Conservation (phyloP, 2,797 vertebrate species). For the Cossypha niveicapilla region DNA sequence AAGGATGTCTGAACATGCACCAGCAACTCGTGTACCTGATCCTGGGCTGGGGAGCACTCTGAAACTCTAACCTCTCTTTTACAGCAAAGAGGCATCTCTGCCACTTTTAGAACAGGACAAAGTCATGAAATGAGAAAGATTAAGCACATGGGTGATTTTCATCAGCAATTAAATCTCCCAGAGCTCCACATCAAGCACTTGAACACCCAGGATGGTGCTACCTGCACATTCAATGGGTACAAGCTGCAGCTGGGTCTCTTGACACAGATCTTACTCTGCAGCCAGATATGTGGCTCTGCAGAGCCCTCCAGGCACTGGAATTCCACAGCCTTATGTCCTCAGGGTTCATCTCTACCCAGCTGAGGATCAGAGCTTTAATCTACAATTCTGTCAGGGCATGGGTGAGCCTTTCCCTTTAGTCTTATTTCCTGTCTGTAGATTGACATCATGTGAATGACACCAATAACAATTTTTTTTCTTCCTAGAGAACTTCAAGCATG, state of each 20-base stretch:
- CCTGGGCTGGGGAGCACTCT: background rate
- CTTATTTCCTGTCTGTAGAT: background rate
- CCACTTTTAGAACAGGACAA: background rate
- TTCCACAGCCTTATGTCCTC: accelerated
- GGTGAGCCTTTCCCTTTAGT: background rate
- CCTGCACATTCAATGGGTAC: background rate
- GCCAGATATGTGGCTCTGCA: background rate
- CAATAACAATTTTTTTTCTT: background rate
- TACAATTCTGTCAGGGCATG: background rate
- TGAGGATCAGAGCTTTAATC: background rate
- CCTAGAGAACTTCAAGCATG: background rate
- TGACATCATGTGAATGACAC: background rate
- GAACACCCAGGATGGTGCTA: background rate
- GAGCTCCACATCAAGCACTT: background rate
- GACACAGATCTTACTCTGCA: background rate
- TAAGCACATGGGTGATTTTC: background rate
- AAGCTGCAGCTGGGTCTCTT: background rate
- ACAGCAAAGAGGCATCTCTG: background rate
- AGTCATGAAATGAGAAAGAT: background rate
- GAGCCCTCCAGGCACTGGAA: background rate
- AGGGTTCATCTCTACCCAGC: background rate
- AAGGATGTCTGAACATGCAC: conserved; percentile 14
- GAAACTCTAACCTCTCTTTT: background rate
- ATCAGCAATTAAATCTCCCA: background rate
- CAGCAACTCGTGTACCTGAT: background rate